Evolutionary conservation across 1,140 invertebrate species (phyloP), one percentile per base, ranked within the genome.

Genomic region (Trichoplusia ni): DNA sequence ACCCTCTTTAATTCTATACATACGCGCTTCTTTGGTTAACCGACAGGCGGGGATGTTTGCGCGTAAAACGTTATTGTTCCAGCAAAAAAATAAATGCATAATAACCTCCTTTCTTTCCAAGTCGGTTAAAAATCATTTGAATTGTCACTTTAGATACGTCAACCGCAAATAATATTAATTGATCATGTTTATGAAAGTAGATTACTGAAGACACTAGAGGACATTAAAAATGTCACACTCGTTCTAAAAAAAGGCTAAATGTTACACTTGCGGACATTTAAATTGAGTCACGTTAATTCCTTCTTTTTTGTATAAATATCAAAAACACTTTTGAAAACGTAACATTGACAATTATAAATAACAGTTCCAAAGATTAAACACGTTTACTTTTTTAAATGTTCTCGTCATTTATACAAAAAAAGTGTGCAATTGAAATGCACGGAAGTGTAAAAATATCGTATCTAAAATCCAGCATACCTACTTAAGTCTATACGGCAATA

Each of bases 1-100:
- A 71, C 44, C 67, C 13, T 56, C 16, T 25, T 37, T 61, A 54
- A 65, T 61, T 49, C 42, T 61, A 69, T 61, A 71, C 51, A 64
- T 47, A 69, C 67, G 61, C 75, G 40, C 40, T 21, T 77, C 75
- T 77, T 77, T 77, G 75, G 75, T 75, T 60, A 69, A 65, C 49
- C 31, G 18, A 27, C 11, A 49, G 72, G 72, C 62, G 67, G 75
- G 66, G 29, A 67, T 60, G 67, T 72, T 72, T 70, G 75, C 67
- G 62, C 64, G 62, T 44, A 16, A 40, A 42, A 19, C 0, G 2
- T 16, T 19, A 2, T 9, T 35, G 9, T 33, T 19, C 25, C 8
- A 8, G 6, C 13, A 27, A 25, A 6, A 47, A 42, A 27, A 31
- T 47, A 47, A 47, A 31, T 31, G 44, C 44, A n/a, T n/a, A n/a